phyloP scores from a whole-genome alignment of 1,140 invertebrate genomes.

The Ephestia elutella region DNA sequence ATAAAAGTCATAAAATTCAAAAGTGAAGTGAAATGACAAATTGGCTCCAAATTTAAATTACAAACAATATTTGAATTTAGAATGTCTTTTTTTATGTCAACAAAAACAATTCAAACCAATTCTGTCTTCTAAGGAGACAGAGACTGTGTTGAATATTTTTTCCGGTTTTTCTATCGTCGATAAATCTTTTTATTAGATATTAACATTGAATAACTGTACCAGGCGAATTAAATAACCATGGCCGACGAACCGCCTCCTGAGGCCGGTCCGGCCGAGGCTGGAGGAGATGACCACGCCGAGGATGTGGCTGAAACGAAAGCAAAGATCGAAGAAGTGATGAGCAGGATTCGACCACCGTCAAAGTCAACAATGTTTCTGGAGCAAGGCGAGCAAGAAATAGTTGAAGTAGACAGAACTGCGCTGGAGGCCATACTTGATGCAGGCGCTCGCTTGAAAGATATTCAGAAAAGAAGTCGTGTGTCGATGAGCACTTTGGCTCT shows the following conservation, averaged over 20 bases:
- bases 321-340: constrained; percentile 36
- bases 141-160: neutral
- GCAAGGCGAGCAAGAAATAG: constrained; percentile 17
- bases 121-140: neutral
- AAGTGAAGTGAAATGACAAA: neutral
- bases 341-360: constrained; percentile 26
- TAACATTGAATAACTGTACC: neutral
- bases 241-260: constrained; percentile 24
- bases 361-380: constrained; percentile 23
- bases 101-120: neutral
- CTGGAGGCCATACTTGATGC: constrained; percentile 64
- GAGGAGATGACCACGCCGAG: constrained; percentile 18
- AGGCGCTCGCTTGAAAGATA: constrained; percentile 48
- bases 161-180: neutral
- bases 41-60: constrained; percentile 1
- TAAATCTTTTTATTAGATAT: neutral
- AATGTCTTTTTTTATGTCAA: neutral
- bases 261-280: constrained; percentile 14
- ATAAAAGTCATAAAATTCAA: too few relatives aligned
- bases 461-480: constrained; percentile 57
- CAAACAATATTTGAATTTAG: constrained; percentile 11
- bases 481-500: constrained; percentile 59
- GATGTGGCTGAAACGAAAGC: constrained; percentile 36
- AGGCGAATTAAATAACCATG: constrained; percentile 20
- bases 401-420: constrained; percentile 54